A percentile compares a stretch with the other conserved stretches of the same genome.
phyloP scores from a whole-genome alignment of 2,797 vertebrate species.

The Poeciliopsis turneri region DNA sequence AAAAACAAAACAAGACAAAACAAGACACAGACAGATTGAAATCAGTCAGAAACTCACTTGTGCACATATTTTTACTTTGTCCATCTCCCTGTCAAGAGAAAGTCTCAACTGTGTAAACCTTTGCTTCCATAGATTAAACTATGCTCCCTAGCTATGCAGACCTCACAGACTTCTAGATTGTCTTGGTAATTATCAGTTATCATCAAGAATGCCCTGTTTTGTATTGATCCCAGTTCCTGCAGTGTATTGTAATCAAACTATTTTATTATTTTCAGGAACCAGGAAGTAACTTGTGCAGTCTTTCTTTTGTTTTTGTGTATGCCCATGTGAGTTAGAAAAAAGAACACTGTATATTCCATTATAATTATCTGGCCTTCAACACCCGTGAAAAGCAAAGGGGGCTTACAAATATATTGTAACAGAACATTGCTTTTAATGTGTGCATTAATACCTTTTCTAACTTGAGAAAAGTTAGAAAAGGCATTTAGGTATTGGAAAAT shows the following conservation, averaged over 20 bases:
- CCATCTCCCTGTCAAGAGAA: constrained; percentile 7
- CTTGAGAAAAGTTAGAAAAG: background rate
- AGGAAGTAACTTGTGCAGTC: constrained; percentile 4
- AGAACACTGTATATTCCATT: background rate
- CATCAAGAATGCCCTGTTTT: background rate
- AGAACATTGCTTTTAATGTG: background rate
- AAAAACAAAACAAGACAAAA: background rate
- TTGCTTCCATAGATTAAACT: background rate
- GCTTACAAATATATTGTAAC: background rate
- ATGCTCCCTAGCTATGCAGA: background rate
- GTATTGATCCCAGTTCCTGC: background rate
- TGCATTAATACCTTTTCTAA: background rate
- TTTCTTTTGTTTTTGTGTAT: background rate
- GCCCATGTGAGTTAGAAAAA: background rate
- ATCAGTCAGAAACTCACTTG: constrained; percentile 8
- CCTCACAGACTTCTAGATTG: background rate
- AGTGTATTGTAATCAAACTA: background rate
- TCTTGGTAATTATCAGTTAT: background rate
- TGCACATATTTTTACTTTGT: background rate
- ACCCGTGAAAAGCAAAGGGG: background rate
- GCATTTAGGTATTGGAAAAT: background rate
- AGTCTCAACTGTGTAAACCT: background rate
- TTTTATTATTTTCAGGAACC: constrained; percentile 3
- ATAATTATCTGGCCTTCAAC: background rate
- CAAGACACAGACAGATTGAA: constrained; percentile 8